Conservation (phyloP, 2,797 vertebrate species). For the Pangasius macronema region DNA sequence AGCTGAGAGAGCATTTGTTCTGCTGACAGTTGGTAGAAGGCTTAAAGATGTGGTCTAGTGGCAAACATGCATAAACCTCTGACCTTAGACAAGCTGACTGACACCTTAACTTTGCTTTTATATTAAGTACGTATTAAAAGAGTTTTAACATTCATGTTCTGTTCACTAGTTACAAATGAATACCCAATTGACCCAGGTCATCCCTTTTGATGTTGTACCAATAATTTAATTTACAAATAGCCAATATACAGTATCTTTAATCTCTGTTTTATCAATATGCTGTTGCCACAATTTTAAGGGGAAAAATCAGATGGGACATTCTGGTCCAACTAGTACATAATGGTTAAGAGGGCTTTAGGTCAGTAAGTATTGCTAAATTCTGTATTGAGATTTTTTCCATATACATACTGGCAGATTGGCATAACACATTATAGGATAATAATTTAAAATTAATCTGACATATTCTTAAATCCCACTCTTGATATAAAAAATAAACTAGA, state of each 20-base stretch:
- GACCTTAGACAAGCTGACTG: constrained; percentile 8
- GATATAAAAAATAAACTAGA: neutral
- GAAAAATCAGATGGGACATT: neutral
- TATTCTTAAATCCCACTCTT: neutral
- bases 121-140: neutral
- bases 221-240: neutral
- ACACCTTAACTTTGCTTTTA: constrained; percentile 18
- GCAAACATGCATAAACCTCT: neutral
- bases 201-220: neutral
- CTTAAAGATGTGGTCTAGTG: neutral
- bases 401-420: neutral
- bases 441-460: neutral
- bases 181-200: neutral
- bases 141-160: neutral
- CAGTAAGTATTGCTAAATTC: neutral
- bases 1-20: constrained; percentile 35
- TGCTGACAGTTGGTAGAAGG: constrained; percentile 39
- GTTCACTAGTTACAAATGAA: neutral
- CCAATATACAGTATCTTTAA: neutral
- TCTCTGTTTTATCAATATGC: neutral
- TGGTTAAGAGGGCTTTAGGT: neutral
- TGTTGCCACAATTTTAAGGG: neutral
- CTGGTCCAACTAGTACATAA: neutral
- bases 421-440: neutral
- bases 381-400: neutral